Evolutionary conservation across 2,113 vertebrate genomes (phyloP).

Genomic region (Uria aalge): DNA sequence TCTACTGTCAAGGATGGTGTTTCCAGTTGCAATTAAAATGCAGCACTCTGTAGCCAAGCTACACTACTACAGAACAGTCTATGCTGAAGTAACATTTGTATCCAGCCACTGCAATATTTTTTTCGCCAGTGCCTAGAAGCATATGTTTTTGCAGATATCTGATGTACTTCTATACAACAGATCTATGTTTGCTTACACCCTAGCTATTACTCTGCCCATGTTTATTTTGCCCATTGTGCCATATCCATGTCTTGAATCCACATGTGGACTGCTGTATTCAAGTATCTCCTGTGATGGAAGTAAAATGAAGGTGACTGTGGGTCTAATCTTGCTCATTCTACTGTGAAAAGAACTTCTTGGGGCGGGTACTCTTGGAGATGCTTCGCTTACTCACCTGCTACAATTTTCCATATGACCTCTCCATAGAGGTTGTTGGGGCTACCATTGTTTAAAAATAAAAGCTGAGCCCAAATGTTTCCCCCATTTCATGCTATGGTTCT

Average conservation of each 20-base stretch:
- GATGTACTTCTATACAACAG: neutral
- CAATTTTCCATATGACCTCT: neutral
- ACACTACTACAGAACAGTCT: fast-evolving
- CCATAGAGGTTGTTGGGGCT: neutral
- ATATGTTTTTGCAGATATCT: fast-evolving
- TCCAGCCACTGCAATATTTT: neutral
- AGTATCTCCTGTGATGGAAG: neutral
- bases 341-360: neutral
- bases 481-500: neutral
- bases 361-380: neutral
- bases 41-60: neutral
- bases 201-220: neutral
- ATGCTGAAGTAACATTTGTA: neutral
- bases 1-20: fast-evolving
- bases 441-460: neutral
- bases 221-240: neutral
- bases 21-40: neutral
- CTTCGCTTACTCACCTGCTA: neutral
- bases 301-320: neutral
- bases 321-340: neutral
- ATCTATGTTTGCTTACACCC: neutral
- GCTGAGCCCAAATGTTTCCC: fast-evolving
- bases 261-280: neutral
- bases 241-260: neutral
- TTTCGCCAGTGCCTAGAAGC: neutral